Base-by-base conservation (phyloP, 1,140 invertebrate species). In the Zaprionus africanus region DNA sequence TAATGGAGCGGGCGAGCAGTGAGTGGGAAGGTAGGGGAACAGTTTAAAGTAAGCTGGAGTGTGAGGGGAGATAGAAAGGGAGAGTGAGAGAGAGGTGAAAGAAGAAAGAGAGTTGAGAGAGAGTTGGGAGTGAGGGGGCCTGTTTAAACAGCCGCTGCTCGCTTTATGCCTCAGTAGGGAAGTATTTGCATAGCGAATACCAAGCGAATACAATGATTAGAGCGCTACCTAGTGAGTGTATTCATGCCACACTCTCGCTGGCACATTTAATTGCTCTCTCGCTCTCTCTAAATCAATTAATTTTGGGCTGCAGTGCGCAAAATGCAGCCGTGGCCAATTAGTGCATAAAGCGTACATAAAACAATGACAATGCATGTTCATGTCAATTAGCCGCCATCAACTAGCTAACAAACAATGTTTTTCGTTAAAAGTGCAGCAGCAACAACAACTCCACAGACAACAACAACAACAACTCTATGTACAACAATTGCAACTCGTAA, bases 71-170 rank as follows among this genome's bases (percentile, higher is more conserved):
- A 17, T 4, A 41, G n/a, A 17, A 9, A n/a, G 41, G 6, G 6
- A 28, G 28, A 7, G 6, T 5, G 26, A 26, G 26, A 26, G 0
- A 1, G 22, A 22, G 2, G 22, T 2, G 36, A n/a, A n/a, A n/a
- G n/a, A n/a, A 38, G 38, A n/a, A n/a, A 15, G 38, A 5, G 13
- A 22, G 22, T 2, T 22, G 22, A 22, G 6, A 43, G 7, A 7
- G 41, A 2, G n/a, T n/a, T n/a, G n/a, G n/a, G n/a, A n/a, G n/a
- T n/a, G n/a, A n/a, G n/a, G 5, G 2, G 1, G n/a, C 7, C 78
- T 88, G 78, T 88, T 88, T 88, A 76, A 84, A 84, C 84, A 88
- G 85, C 81, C 82, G 81, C 19, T 46, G 38, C 58, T 57, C 73
- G 41, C 61, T 41, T 73, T 61, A 61, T 86, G 79, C 41, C 15